Base-by-base conservation (phyloP, 2,113 vertebrate species). In the Mustelus asterias region DNA sequence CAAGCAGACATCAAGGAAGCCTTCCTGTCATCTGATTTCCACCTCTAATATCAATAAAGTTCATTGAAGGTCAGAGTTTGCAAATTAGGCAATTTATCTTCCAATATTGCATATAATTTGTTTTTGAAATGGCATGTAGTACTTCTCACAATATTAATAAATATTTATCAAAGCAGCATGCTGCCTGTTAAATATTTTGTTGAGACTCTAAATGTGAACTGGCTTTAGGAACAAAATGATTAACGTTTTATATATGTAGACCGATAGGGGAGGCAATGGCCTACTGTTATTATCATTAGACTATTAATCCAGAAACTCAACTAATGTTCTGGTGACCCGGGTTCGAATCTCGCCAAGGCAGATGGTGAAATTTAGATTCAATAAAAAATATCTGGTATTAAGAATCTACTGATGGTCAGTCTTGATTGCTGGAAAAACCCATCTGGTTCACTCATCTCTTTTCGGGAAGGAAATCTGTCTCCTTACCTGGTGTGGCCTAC, bases 11-110 rank as follows among this genome's bases (percentile, higher is more conserved):
- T 95, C 93, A 95, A 69, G 24, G 37, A 48, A 72, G 93, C 37
- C 48, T 44, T 95, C 65, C 69, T 95, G 67, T 44, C 93, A 72
- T 95, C 24, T 95, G 93, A 95, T 69, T 95, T 95, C 67, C 69
- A 69, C 67, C 37, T 70, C 10, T 48, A 26, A 44, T 94, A 20
- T 94, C 67, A 72, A 95, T 95, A 48, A 72, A 72, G 93, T 95
- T 69, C 41, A 48, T 48, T 70, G 16, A 92, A 72, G 93, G 93
- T 95, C 93, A 95, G 69, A 95, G 67, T 69, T 48, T 70, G 69
- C 41, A 95, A 95, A 95, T 72, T 72, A 72, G 65, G 93, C 93
- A 95, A 95, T 95, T 72, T 70, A 72, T 95, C 93, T 95, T 95
- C 93, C 93, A 95, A 95, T 48, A 26, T 69, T 72, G 37, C 20